Conservation (phyloP, 2,888 invertebrate species). For the Callyntrura guangdongensis region DNA sequence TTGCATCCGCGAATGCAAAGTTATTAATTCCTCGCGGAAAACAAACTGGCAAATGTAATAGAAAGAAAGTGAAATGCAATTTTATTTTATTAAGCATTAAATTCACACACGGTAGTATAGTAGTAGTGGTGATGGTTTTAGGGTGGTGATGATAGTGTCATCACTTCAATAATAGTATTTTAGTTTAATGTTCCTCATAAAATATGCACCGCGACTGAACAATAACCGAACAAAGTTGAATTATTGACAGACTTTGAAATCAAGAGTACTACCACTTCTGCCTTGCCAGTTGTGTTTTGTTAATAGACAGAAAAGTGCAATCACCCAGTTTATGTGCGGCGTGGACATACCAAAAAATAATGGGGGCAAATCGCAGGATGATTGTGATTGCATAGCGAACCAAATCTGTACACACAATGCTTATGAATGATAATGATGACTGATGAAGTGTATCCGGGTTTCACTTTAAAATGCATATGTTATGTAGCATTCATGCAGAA, state of each 20-base stretch:
- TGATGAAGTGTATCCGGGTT: slow-evolving; percentile 77
- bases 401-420: slow-evolving; percentile 76
- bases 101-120: slow-evolving; percentile 44
- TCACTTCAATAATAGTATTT: slow-evolving; percentile 52
- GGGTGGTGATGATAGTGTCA: slow-evolving; percentile 22
- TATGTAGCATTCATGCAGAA: background rate
- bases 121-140: background rate
- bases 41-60: background rate
- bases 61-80: slow-evolving; percentile 66
- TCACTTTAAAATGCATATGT: slow-evolving; percentile 56
- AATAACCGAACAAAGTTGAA: slow-evolving; percentile 9
- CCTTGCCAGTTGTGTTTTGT: background rate
- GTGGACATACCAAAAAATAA: slow-evolving; percentile 67
- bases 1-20: background rate
- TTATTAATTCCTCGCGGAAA: slow-evolving; percentile 38
- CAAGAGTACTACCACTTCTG: slow-evolving; percentile 50
- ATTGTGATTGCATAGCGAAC: slow-evolving; percentile 70
- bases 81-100: slow-evolving; percentile 73
- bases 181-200: slow-evolving; percentile 37
- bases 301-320: slow-evolving; percentile 34
- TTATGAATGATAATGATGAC: slow-evolving; percentile 60
- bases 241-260: slow-evolving; percentile 50
- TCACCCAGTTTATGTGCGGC: slow-evolving; percentile 49
- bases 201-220: background rate
- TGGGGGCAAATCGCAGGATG: slow-evolving; percentile 76